A percentile compares a stretch with the other conserved stretches of the same genome.
Evolutionary conservation across 2,797 vertebrate species (phyloP).

Genomic region (Coregonus suidteri): DNA sequence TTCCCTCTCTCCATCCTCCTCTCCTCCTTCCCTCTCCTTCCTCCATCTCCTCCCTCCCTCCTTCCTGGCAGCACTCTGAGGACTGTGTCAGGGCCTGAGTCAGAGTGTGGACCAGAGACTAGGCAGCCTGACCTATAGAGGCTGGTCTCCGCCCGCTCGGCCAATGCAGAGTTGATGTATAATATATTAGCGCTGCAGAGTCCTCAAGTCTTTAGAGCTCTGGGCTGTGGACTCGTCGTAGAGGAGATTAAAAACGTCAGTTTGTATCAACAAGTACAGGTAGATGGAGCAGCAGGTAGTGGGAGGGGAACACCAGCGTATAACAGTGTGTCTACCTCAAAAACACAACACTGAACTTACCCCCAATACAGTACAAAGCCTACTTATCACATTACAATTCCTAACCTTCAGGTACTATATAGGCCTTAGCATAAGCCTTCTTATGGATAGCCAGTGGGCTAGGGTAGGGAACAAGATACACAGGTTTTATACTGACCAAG

Average conservation of each 20-base stretch:
- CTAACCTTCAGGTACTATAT: too few species aligned
- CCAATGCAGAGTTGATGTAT: conserved; percentile 27
- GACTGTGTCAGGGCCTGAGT: background rate
- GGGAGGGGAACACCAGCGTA: background rate
- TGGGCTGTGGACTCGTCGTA: conserved; percentile 25
- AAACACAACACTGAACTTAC: background rate
- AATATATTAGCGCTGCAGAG: conserved; percentile 31
- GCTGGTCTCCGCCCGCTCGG: background rate
- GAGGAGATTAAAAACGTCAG: conserved; percentile 26
- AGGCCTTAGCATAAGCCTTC: too few species aligned
- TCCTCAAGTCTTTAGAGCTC: conserved; percentile 42
- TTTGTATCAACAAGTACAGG: conserved; percentile 7
- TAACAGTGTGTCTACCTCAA: background rate
- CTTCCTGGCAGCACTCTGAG: too few species aligned
- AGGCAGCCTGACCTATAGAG: background rate
- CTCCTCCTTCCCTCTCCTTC: too few species aligned
- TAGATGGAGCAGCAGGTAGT: background rate
- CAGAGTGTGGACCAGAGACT: background rate
- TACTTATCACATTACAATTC: background rate
- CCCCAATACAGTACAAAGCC: too few species aligned
- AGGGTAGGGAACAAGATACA: background rate
- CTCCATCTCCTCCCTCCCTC: too few species aligned
- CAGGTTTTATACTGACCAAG: background rate
- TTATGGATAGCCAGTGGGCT: background rate
- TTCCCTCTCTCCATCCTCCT: background rate